Base-by-base conservation (phyloP, 2,113 vertebrate genomes). In the Poeciliopsis occidentalis region DNA sequence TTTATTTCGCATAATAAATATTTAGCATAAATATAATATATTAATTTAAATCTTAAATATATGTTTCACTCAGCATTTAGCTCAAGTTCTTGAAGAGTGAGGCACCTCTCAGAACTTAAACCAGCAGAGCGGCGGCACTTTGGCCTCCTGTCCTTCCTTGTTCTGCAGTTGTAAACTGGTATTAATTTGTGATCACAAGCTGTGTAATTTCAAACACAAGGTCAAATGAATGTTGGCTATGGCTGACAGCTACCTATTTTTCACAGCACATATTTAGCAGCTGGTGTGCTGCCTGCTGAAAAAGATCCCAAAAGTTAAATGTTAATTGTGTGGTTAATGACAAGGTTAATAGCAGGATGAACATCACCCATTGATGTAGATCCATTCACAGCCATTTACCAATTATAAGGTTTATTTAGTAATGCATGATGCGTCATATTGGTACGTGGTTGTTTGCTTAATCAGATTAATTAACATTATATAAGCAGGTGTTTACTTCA, bases 381-480 rank as follows among this genome's bases (percentile, higher is more conserved):
- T 4, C 30, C 29, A 62, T 30, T 62, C 12, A 15, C 27, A 30
- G 60, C 8, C 12, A 19, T 31, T 30, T 31, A 17, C 13, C 60
- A 62, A 30, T 30, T 34, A n/a, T 37, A 37, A n/a, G 22, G 12
- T 37, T 11, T 65, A 37, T 22, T 39, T 65, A 26, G 34, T 22
- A 37, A 65, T 65, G 17, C n/a, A 26, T 44, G 26, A 27, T 31
- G n/a, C 17, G 30, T 15, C 24, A n/a, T 57, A n/a, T 57, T 57
- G 24, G 7, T 57, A 57, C n/a, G 22, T 57, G 51, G 22, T 57
- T 60, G 44, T 57, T 26, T 54, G 24, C 82, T 80, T 76, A 68
- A 78, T 69, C 29, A 60, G 62, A 68, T 81, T 68, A 71, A 70
- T 80, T 67, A 31, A 75, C 47, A 65, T 12, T 61, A 57, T 37